A percentile compares a stretch with the other conserved stretches of the same genome.
Conservation (phyloP, 2,113 vertebrate species). For the Telmatochromis sp. region DNA sequence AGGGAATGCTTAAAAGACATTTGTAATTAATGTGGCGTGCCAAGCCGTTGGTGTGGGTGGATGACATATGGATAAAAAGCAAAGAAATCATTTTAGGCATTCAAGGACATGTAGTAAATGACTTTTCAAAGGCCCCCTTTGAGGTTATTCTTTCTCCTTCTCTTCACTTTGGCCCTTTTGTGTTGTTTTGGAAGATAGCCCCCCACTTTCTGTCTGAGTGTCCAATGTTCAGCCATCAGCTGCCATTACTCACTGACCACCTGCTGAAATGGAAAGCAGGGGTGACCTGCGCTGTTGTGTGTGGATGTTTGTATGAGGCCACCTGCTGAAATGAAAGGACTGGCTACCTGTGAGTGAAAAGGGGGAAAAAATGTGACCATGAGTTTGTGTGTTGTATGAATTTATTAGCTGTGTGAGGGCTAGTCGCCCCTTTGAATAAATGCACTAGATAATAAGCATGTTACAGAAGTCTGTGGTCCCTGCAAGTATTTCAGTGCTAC, state of each 20-base stretch:
- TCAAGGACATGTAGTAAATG: slow-evolving; percentile 47
- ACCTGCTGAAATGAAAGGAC: slow-evolving; percentile 52
- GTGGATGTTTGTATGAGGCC: slow-evolving; percentile 21
- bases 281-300: slow-evolving; percentile 13
- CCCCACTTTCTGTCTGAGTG: slow-evolving; percentile 28
- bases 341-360: slow-evolving; percentile 17
- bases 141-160: neutral
- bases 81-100: slow-evolving; percentile 24
- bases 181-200: slow-evolving; percentile 49
- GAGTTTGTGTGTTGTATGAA: neutral
- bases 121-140: slow-evolving; percentile 35
- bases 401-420: neutral
- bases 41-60: slow-evolving; percentile 24
- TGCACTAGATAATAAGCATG: neutral
- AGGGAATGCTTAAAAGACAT: slow-evolving; percentile 52
- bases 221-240: slow-evolving; percentile 37
- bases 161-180: neutral
- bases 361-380: neutral
- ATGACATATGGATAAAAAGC: slow-evolving; percentile 37
- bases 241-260: slow-evolving; percentile 43
- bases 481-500: neutral
- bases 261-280: slow-evolving; percentile 49
- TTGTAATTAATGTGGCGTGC: slow-evolving; percentile 45
- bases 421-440: neutral
- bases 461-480: neutral